A percentile compares a stretch with the other conserved stretches of the same genome.
phyloP scores from a whole-genome alignment of 2,113 vertebrate genomes.

The Eurystomus gularis region DNA sequence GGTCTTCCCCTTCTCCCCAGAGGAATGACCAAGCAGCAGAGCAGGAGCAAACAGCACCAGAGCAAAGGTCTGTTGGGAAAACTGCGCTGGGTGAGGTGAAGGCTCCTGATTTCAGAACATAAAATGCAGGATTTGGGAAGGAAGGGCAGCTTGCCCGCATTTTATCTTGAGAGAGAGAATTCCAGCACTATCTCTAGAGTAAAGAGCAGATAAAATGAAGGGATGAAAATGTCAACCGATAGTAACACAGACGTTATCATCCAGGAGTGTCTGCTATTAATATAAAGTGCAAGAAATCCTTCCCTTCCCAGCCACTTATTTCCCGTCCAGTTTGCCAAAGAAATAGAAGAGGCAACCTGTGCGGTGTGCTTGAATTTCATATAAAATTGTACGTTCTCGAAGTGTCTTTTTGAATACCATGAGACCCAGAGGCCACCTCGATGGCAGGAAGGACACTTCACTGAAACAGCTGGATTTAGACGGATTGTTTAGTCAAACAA shows the following conservation, averaged over 20 bases:
- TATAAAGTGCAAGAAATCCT: not conserved
- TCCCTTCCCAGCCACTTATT: slow-evolving; percentile 2
- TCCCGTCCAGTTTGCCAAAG: not conserved
- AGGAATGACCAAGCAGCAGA: not conserved
- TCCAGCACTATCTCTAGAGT: not conserved
- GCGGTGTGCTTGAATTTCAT: not conserved
- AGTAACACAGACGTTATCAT: not conserved
- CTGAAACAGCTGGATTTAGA: not conserved
- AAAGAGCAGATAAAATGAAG: slow-evolving; percentile 23
- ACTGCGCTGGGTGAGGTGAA: not conserved
- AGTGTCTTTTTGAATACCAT: not conserved
- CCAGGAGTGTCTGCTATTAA: not conserved
- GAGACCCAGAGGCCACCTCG: not conserved
- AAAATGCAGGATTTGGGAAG: not conserved
- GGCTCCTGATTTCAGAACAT: not conserved
- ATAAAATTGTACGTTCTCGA: not conserved
- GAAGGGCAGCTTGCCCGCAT: not conserved
- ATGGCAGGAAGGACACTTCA: not conserved
- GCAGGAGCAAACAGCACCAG: not conserved
- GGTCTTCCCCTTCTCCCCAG: not conserved
- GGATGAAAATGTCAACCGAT: not conserved
- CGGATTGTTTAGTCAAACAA: not conserved
- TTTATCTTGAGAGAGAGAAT: not conserved
- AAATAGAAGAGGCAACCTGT: not conserved
- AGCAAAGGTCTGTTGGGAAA: accelerated